Base-by-base conservation (phyloP, 1,140 invertebrate species). In the Holotrichia oblita region DNA sequence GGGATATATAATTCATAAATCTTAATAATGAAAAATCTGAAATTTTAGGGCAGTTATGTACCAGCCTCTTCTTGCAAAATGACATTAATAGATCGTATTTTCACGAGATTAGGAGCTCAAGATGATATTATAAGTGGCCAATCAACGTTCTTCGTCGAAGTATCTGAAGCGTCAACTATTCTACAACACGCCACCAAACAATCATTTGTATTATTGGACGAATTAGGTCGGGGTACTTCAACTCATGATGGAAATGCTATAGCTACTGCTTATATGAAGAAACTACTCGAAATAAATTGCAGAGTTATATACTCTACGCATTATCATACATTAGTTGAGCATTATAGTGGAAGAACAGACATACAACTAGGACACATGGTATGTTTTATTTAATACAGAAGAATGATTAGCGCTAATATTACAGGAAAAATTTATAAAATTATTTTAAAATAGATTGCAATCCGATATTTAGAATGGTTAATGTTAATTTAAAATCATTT, bases 241-340 rank as follows among this genome's bases (percentile, higher is more conserved):
- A 99, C 98, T 0, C 97, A 97, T 85, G 81, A 99, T 90, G 97
- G 98, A 41, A 97, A 96, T 40, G 97, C 98, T 0, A 97, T 99
- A 82, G 98, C 98, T 0, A 94, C 92, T 22, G 93, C 96, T 17
- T 97, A 98, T 64, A 92, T 98, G 4, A 90, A 93, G 75, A 92
- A 95, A 83, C 87, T 99, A 27, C 92, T 93, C 0, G 86, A 90
- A 78, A 89, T 94, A 10, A 88, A 91, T 76, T 97, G 96, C 83
- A 90, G 97, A 40, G 94, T 94, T 0, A 85, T 99, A 3, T 99
- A 99, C 88, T 98, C 97, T 0, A 99, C 98, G 2, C 98, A 99
- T 89, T 99, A 99, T 87, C 97, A 99, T 89, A 92, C 93, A 76
- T 88, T 99, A 10, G 96, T 99, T 41, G 94, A 96, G 81, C 92